Evolutionary conservation across 2,797 vertebrate genomes (phyloP).

Genomic region (Pangasius sanitwongsei): DNA sequence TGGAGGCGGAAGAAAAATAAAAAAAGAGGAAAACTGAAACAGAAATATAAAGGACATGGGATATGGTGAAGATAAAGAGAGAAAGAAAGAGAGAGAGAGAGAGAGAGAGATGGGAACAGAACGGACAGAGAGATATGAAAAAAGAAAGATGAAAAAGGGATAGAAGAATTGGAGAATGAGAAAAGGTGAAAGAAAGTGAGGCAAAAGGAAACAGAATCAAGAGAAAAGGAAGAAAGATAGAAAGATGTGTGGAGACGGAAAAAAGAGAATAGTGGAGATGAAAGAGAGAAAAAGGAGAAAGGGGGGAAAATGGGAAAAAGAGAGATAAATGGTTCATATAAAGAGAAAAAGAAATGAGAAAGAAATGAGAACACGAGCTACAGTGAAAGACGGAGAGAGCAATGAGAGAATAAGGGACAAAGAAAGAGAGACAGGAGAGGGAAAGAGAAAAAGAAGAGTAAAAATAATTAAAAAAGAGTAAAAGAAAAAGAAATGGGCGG

Average conservation of each 20-base stretch:
- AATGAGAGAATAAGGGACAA: neutral
- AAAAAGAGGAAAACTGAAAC: neutral
- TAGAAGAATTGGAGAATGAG: neutral
- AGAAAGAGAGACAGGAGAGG: neutral
- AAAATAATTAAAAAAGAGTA: neutral
- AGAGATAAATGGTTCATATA: neutral
- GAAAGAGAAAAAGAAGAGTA: neutral
- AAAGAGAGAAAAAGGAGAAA: neutral
- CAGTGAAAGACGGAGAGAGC: neutral
- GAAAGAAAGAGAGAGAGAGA: too few species aligned
- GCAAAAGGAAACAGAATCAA: neutral
- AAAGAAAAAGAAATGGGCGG: neutral
- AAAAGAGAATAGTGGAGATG: neutral
- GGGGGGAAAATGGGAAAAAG: neutral
- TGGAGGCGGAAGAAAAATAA: neutral
- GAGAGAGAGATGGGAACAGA: neutral
- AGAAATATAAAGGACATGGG: neutral
- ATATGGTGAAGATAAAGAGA: neutral
- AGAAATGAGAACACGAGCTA: neutral
- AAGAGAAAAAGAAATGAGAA: neutral
- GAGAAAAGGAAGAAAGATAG: neutral
- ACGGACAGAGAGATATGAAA: neutral
- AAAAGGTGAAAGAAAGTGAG: neutral
- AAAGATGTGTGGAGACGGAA: neutral
- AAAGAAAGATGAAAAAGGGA: neutral